A percentile compares a stretch with the other conserved stretches of the same genome.
These are phyloP conservation scores for Vombatus ursinus DNA, from an alignment of 2,113 vertebrate species.

Conservation along the genomic window DNA sequence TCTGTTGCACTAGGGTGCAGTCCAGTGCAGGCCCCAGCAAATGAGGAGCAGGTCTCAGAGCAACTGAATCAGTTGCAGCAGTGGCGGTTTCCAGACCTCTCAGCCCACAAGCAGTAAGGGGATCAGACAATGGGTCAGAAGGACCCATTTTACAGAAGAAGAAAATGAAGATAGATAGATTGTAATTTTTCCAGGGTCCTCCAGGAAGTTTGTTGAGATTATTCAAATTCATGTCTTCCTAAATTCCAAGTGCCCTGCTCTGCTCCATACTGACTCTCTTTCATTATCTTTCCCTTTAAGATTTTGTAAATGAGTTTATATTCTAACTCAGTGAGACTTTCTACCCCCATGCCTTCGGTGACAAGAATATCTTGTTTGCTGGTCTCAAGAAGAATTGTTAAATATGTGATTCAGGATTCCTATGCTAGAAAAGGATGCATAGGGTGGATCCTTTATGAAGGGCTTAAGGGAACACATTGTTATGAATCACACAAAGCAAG, in stretches of 20 bases:
- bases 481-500: not conserved
- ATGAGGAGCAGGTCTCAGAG: too few species aligned
- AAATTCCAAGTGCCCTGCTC: not conserved
- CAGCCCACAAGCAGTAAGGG: too few species aligned
- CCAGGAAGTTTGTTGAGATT: not conserved
- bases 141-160: not conserved
- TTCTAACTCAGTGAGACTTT: not conserved
- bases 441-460: not conserved
- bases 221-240: not conserved
- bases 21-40: too few species aligned
- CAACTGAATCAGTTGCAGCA: too few species aligned
- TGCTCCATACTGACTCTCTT: not conserved
- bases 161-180: not conserved
- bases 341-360: not conserved
- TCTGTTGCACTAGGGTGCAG: too few species aligned
- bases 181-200: not conserved
- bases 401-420: too few species aligned
- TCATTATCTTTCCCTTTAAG: not conserved
- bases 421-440: not conserved
- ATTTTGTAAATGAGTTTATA: not conserved
- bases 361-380: not conserved
- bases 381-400: too few species aligned
- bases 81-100: too few species aligned
- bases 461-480: not conserved
- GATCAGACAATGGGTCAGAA: too few species aligned